Evolutionary conservation across 2,797 vertebrate species (phyloP), one percentile per base, ranked within the genome.

Genomic region (Scolopax bukidnonensis): DNA sequence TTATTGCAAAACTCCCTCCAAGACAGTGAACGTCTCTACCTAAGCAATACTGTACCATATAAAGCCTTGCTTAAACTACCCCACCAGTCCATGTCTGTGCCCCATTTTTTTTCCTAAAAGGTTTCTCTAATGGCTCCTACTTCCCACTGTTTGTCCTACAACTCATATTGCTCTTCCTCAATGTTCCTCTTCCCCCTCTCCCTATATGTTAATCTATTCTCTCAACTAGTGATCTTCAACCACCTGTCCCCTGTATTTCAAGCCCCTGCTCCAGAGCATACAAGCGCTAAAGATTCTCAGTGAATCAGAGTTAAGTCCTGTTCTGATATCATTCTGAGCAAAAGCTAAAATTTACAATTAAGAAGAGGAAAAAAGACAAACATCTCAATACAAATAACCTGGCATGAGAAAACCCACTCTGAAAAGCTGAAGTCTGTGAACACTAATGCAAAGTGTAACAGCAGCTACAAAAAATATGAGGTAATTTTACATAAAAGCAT

Each of bases 191-290:
- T 43, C 38, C 4, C 10, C 27, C 3, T 56, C 17, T 63, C 28
- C 10, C 33, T n/a, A 4, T 5, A 3, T 1, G 0, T 16, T 81
- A 16, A 32, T 7, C 28, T 54, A 2, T 38, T 85, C 23, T 67
- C 63, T 70, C 48, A 33, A 16, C 3, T 9, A 11, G 6, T 7
- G 3, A 1, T 33, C 41, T 71, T 70, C 27, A 68, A 32, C 30
- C 59, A 18, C 12, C 6, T 30, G 6, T 65, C 16, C 13, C 2
- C 7, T 30, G 4, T 24, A 30, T n/a, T 81, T 60, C 36, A 81
- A 45, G 17, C 1, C 17, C 11, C 57, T 67, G 21, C 43, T 71
- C 16, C 54, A 61, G 21, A 82, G 5, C 14, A 53, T 13, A 2
- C 11, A 84, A 57, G 9, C 6, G 14, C 36, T 70, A 8, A 75